Evolutionary conservation across 2,888 invertebrate genomes (phyloP), one percentile per base, ranked within the genome.

Genomic region (Crematogaster levior): DNA sequence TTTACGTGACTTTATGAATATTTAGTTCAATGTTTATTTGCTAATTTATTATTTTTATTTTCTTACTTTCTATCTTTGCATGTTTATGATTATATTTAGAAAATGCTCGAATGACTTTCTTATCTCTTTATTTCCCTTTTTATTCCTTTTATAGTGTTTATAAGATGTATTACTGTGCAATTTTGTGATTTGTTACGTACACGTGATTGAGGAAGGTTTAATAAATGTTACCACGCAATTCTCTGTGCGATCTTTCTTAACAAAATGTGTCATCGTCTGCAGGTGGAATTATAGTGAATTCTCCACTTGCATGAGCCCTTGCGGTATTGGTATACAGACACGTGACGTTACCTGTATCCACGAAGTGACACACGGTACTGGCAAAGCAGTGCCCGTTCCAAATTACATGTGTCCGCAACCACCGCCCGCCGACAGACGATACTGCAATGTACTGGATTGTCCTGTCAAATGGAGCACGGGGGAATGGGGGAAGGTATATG

Each of bases 381-480:
- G 97, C 51, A 98, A 98, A 93, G 98, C 98, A 0, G 97, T 99
- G 86, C 97, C 98, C 12, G 98, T 99, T n/a, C 98, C 99, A 0
- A 98, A 98, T 95, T 97, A 97, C 93, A 97, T 98, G 97, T 98
- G 99, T 92, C 98, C 98, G 0, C 97, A 98, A 92, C 98, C 98
- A 0, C 97, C 97, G 0, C 99, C 99, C 0, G 97, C 97, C 0
- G 98, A 98, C 93, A 95, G 98, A 0, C 98, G 98, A 94, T 97
- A 97, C 93, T 99, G 99, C 95, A 98, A 98, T 94, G 97, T 98
- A 0, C 96, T 98, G 81, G 98, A 99, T 95, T 99, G 99, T 92
- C 98, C 98, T 0, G 97, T 98, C 0, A 95, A 97, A 86, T 99
- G 99, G 99, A 97, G 97, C 89, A 95, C 97, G 0, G 97, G 97